Percentiles rank a stretch among this genome's conserved stretches.
phyloP scores from a whole-genome alignment of 2,888 invertebrate species.

The Nephrotoma flavescens region DNA sequence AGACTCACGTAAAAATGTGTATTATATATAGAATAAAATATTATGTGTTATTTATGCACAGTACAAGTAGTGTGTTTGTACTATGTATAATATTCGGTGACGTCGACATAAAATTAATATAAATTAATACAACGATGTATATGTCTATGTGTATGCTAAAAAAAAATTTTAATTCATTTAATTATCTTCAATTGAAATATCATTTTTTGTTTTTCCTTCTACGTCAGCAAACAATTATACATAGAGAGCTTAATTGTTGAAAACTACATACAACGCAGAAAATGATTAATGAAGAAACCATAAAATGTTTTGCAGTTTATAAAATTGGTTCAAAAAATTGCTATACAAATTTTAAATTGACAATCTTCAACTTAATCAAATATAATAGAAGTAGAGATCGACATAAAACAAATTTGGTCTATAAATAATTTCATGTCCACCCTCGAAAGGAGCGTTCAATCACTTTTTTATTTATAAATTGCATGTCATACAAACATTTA shows the following conservation, averaged over 20 bases:
- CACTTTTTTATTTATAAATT: background rate
- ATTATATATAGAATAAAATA: background rate
- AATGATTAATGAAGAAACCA: background rate
- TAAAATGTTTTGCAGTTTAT: background rate
- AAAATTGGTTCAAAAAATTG: background rate
- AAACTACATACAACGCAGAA: background rate
- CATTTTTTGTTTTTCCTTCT: background rate
- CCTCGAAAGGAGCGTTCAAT: background rate
- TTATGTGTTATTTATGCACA: background rate
- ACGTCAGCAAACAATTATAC: background rate
- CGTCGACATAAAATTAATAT: background rate
- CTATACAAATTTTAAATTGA: background rate
- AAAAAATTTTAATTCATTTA: background rate
- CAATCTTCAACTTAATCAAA: background rate
- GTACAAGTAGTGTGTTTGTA: background rate
- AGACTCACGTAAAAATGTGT: background rate
- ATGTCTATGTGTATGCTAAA: background rate
- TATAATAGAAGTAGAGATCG: background rate
- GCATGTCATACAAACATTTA: background rate
- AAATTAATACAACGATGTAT: background rate
- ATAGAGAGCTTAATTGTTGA: background rate
- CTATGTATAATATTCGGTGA: background rate
- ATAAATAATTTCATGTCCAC: background rate
- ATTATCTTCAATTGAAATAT: background rate
- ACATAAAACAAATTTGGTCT: background rate